phyloP scores from a whole-genome alignment of 2,113 vertebrate genomes.

The Alectura lathami region DNA sequence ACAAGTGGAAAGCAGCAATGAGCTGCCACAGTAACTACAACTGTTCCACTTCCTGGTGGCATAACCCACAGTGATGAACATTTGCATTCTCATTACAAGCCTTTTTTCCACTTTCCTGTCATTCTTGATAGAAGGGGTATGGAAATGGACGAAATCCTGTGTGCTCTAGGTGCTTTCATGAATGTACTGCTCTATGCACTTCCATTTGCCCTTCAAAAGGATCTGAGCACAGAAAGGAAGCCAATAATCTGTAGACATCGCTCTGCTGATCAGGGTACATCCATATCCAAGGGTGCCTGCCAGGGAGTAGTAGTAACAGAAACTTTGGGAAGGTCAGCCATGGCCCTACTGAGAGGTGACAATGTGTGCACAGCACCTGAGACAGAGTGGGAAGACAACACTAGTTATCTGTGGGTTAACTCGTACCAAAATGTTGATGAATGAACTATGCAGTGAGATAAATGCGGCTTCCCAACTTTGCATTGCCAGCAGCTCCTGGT shows the following conservation, averaged over 20 bases:
- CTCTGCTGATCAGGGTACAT: neutral
- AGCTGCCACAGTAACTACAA: neutral
- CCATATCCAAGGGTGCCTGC: neutral
- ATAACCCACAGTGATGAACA: neutral
- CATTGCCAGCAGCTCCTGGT: neutral
- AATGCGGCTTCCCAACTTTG: neutral
- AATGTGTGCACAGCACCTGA: rapidly evolving
- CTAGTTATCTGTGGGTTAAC: neutral
- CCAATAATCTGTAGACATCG: neutral
- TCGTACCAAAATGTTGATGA: neutral
- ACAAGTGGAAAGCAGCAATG: neutral
- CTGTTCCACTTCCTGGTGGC: neutral
- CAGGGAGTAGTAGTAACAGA: neutral
- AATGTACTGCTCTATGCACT: neutral
- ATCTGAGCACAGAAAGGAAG: neutral
- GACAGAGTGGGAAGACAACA: neutral
- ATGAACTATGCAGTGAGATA: neutral
- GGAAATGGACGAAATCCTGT: neutral
- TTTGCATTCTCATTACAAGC: neutral
- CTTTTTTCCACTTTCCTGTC: neutral
- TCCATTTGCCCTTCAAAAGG: neutral
- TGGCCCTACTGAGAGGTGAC: neutral
- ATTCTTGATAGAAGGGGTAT: neutral
- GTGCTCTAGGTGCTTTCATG: neutral
- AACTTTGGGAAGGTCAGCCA: neutral